Conservation (phyloP, 2,113 vertebrate species). For the Hippocampus comes region DNA sequence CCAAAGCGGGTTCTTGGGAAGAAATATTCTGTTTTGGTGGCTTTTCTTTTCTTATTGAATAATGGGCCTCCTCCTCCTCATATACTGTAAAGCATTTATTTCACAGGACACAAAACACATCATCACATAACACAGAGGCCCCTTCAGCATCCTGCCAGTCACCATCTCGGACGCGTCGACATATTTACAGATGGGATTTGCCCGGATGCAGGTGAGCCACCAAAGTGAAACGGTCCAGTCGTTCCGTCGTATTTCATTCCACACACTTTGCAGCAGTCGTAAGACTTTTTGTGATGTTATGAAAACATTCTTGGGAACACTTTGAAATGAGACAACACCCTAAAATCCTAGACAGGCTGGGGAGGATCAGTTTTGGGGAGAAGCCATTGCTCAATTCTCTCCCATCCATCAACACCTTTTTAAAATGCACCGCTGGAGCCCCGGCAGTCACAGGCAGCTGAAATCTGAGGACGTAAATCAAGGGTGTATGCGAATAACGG, state of each 20-base stretch:
- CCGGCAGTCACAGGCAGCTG: slow-evolving; percentile 19
- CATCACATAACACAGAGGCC: neutral
- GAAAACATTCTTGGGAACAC: neutral
- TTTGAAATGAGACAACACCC: neutral
- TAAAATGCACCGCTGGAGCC: slow-evolving; percentile 30
- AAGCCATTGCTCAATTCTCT: slow-evolving; percentile 26
- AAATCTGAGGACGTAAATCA: slow-evolving; percentile 21
- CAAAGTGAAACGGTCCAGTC: neutral
- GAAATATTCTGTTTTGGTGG: neutral
- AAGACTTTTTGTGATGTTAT: slow-evolving; percentile 1
- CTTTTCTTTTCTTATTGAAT: neutral
- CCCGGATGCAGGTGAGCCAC: neutral
- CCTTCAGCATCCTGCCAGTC: neutral
- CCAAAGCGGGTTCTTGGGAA: neutral
- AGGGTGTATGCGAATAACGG: slow-evolving; percentile 18
- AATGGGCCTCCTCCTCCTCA: neutral
- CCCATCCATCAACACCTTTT: slow-evolving; percentile 42
- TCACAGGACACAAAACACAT: neutral
- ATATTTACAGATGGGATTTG: neutral
- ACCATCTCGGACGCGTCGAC: neutral
- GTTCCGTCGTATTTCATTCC: too few species aligned
- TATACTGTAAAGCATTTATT: neutral
- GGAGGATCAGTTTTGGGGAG: slow-evolving; percentile 22
- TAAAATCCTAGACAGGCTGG: slow-evolving; percentile 16
- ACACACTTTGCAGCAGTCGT: neutral